Conservation (phyloP, 2,113 vertebrate species). For the human region DNA sequence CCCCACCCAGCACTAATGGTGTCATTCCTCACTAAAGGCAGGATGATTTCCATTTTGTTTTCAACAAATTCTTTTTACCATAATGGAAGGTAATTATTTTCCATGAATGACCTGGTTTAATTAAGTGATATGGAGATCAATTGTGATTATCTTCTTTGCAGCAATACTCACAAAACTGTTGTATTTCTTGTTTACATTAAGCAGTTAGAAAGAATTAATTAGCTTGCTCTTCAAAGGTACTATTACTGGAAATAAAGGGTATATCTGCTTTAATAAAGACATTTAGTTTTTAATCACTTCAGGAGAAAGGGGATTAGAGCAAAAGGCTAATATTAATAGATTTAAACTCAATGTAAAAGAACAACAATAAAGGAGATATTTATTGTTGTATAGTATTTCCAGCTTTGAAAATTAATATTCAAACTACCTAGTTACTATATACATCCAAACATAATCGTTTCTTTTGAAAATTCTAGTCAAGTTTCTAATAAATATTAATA, state of each 20-base stretch:
- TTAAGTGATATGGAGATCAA: slow-evolving; percentile 20
- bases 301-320: background rate
- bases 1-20: background rate
- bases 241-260: slow-evolving; percentile 23
- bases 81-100: slow-evolving; percentile 37
- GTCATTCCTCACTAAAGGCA: background rate
- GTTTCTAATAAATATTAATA: slow-evolving; percentile 35
- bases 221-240: slow-evolving; percentile 44
- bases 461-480: slow-evolving; percentile 14
- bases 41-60: slow-evolving; percentile 12
- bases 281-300: background rate
- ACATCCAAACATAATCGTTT: background rate
- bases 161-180: slow-evolving; percentile 4
- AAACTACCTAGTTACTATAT: background rate
- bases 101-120: slow-evolving; percentile 35
- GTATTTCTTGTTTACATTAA: slow-evolving; percentile 34
- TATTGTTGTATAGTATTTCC: background rate
- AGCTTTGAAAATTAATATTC: slow-evolving; percentile 32
- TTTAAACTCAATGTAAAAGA: slow-evolving; percentile 3
- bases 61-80: slow-evolving; percentile 33
- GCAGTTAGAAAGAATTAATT: slow-evolving; percentile 41
- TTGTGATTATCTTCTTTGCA: background rate
- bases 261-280: slow-evolving; percentile 28
- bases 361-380: background rate
- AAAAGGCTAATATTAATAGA: slow-evolving; percentile 29